Percentiles rank a stretch among this genome's conserved stretches.
phyloP scores from a whole-genome alignment of 2,113 vertebrate genomes.

The Hydrolagus affinis region DNA sequence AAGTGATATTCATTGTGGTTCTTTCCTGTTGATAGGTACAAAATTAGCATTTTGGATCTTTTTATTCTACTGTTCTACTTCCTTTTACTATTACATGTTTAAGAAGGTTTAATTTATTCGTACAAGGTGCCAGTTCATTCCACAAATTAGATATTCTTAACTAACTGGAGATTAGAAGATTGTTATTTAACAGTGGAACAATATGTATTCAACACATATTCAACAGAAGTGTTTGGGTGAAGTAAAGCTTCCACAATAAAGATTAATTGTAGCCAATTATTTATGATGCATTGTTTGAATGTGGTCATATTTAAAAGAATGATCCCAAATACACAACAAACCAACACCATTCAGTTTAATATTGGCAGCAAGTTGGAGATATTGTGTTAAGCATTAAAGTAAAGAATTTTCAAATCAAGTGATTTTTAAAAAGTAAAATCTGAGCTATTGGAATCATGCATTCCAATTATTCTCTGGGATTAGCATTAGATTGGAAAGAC shows the following conservation, averaged over 20 bases:
- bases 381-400: background rate
- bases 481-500: no score
- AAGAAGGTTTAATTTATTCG: background rate
- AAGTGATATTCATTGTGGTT: background rate
- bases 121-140: background rate
- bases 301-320: background rate
- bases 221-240: background rate
- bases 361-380: background rate
- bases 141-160: background rate
- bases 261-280: conserved; percentile 14
- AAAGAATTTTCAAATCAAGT: background rate
- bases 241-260: background rate
- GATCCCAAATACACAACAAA: background rate
- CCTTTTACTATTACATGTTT: conserved; percentile 7
- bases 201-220: no score
- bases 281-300: background rate
- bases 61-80: background rate
- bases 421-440: background rate
- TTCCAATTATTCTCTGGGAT: background rate
- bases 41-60: conserved; percentile 1
- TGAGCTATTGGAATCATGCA: background rate
- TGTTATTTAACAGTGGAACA: background rate
- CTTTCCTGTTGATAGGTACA: conserved; percentile 1
- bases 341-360: background rate
- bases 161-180: background rate